These are phyloP conservation scores for Sinella curviseta DNA, from an alignment of 1,140 invertebrate species.

Conservation along the genomic window DNA sequence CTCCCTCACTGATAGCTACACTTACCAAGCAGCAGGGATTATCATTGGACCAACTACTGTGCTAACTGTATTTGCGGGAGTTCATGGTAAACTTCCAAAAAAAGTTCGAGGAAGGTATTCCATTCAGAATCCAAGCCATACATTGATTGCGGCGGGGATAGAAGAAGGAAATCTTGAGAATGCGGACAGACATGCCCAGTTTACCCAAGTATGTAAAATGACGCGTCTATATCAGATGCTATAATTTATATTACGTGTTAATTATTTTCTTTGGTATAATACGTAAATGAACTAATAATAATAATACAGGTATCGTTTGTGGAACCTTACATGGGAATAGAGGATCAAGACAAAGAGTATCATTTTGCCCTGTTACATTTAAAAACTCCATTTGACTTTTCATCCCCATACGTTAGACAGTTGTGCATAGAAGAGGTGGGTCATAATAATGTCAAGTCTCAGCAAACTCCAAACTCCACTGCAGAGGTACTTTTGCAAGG, in stretches of 20 bases:
- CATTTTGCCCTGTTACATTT: constrained; percentile 40
- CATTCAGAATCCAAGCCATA: background rate
- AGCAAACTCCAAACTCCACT: background rate
- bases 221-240: background rate
- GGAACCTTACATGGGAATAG: constrained; percentile 30
- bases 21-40: constrained; percentile 26
- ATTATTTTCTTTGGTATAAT: background rate
- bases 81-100: constrained; percentile 24
- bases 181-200: constrained; percentile 30
- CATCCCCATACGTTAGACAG: constrained; percentile 31
- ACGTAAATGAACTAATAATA: background rate
- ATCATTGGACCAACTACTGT: constrained; percentile 36
- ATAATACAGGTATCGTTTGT: constrained; percentile 36
- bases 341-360: constrained; percentile 31
- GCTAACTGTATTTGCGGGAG: constrained; percentile 31
- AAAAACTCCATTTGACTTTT: constrained; percentile 40
- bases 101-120: constrained; percentile 1
- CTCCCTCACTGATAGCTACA: background rate
- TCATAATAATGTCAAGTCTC: background rate
- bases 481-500: constrained; percentile 4
- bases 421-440: constrained; percentile 29
- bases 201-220: constrained; percentile 16
- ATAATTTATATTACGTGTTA: background rate
- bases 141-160: constrained; percentile 32
- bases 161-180: constrained; percentile 19